Conservation (phyloP, 2,797 vertebrate genomes). For the Chanos chanos region DNA sequence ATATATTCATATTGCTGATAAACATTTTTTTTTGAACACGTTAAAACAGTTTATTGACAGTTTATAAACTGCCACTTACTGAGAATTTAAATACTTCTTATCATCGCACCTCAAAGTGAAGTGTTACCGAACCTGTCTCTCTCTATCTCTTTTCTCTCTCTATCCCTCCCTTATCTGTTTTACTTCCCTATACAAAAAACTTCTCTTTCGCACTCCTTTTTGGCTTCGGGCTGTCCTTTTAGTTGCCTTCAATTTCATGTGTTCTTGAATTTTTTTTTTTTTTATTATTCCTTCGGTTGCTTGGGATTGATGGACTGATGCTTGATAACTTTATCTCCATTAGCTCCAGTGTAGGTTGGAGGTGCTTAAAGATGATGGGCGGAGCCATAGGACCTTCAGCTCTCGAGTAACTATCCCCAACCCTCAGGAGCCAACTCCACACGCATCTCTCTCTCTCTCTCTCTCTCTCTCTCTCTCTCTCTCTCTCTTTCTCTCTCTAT, state of each 20-base stretch:
- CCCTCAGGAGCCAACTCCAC: slow-evolving; percentile 63
- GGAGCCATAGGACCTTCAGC: slow-evolving; percentile 96
- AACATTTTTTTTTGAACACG: no score
- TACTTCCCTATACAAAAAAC: no score
- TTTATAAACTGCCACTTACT: slow-evolving; percentile 51
- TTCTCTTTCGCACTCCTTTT: slow-evolving; percentile 23
- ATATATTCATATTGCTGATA: no score
- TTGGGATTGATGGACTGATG: slow-evolving; percentile 74
- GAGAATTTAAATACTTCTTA: slow-evolving; percentile 46
- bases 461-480: slow-evolving; percentile 5
- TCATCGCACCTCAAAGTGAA: background rate
- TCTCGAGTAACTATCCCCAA: slow-evolving; percentile 99
- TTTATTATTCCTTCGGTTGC: slow-evolving; percentile 72
- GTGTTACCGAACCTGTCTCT: background rate
- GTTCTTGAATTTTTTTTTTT: slow-evolving; percentile 76
- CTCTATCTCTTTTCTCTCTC: background rate
- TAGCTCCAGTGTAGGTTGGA: slow-evolving; percentile 99
- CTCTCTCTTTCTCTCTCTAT: background rate
- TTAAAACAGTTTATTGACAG: background rate
- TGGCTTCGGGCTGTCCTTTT: slow-evolving; percentile 23
- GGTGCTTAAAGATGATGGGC: slow-evolving; percentile 99
- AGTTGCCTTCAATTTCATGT: slow-evolving; percentile 26
- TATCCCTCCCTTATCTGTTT: slow-evolving; percentile 34
- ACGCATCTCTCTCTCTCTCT: slow-evolving; percentile 67
- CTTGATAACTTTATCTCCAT: slow-evolving; percentile 92